Base-by-base conservation (phyloP, 2,113 vertebrate genomes). In the Oncorhynchus gorbuscha region DNA sequence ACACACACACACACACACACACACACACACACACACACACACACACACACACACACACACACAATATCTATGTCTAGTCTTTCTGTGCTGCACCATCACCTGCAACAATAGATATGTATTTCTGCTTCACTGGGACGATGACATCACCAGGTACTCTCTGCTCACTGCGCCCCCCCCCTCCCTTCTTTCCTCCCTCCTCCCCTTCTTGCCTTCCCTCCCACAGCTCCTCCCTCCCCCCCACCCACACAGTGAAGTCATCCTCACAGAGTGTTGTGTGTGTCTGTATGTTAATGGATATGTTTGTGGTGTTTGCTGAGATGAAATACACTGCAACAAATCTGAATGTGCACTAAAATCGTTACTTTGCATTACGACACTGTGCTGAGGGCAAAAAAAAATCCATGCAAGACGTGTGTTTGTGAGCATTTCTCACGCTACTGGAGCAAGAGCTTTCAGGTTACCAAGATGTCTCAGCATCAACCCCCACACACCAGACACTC, bases 91-190 rank as follows among this genome's bases (percentile, higher is more conserved):
- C 88, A 84, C 86, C 90, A 89, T 89, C 89, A 91, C 88, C 88
- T 90, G 86, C 85, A 88, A 90, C 86, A 88, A 90, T 89, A 85
- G 87, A 85, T 89, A 87, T 89, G 83, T 86, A 85, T 83, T 76
- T 83, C 85, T 88, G 76, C 87, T 90, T 89, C 83, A 66, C 87
- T 71, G 87, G 89, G 91, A 90, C 84, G 72, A 91, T 92, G 90
- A 90, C 90, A 92, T 92, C 91, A 92, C 88, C 48, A 83, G 82
- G 79, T 87, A 86, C 84, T 85, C 88, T 91, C 87, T 90, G 83
- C 90, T 88, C 88, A 89, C 86, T 89, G 83, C 90, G 86, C 86
- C 77, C 81, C 24, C 81, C 24, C 72, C 30, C 20, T 66, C 8
- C 61, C 61, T 22, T 5, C 32, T 4, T 22, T 13, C 20, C 9